phyloP scores from a whole-genome alignment of 2,797 vertebrate species.

The Acanthiza pusilla region DNA sequence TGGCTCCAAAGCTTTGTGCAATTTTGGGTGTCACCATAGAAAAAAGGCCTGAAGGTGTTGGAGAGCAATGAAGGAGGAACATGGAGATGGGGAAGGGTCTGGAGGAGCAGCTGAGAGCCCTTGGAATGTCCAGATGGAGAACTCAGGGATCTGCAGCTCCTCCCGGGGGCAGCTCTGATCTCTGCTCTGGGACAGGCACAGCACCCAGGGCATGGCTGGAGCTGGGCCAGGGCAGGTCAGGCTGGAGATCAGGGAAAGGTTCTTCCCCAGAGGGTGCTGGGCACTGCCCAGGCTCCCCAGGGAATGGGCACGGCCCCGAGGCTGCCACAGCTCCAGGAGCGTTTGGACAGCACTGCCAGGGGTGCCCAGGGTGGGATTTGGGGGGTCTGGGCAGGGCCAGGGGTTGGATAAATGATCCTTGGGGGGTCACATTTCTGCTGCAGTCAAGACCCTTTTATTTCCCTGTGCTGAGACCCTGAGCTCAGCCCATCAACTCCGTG shows the following conservation, averaged over 20 bases:
- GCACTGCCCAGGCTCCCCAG: neutral
- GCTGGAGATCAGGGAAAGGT: neutral
- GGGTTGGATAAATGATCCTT: too few relatives aligned
- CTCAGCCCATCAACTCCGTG: neutral
- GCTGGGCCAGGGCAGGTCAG: neutral
- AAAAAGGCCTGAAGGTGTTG: neutral
- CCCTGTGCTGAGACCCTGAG: neutral
- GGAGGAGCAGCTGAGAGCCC: neutral
- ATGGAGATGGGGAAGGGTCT: neutral
- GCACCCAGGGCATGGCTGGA: neutral
- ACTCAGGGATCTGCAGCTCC: neutral
- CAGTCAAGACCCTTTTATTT: neutral
- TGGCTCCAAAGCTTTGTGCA: neutral
- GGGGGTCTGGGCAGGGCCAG: too few relatives aligned
- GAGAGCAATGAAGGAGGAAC: neutral
- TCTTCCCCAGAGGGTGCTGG: neutral
- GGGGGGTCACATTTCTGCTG: neutral
- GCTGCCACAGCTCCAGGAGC: neutral
- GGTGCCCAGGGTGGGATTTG: neutral
- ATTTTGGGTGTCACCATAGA: accelerated
- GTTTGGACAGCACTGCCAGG: neutral
- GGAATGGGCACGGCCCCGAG: neutral
- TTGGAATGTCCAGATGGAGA: neutral
- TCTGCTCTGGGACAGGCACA: neutral
- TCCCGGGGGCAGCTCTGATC: neutral